Conservation (phyloP, 2,113 vertebrate species). For the Myiagra hebetior region DNA sequence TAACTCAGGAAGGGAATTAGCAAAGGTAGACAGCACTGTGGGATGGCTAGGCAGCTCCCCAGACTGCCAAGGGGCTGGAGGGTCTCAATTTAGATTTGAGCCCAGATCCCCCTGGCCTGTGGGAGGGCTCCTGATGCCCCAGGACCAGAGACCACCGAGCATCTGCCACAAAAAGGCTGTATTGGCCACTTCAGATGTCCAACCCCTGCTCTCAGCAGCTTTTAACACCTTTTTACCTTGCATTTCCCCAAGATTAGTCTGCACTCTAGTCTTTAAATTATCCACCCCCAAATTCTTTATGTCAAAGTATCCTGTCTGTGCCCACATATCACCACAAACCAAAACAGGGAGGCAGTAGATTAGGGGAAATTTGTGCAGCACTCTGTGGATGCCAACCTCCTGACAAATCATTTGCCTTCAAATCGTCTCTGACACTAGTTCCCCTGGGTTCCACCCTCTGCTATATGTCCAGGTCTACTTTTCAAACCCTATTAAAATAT, state of each 20-base stretch:
- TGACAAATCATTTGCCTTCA: not conserved
- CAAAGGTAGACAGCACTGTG: not conserved
- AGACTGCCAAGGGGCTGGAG: not conserved
- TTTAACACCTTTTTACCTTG: not conserved
- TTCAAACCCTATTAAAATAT: not conserved
- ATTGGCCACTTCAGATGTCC: not conserved
- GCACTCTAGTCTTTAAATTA: not conserved
- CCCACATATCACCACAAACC: not conserved
- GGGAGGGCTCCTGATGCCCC: not conserved
- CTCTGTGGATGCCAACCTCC: not conserved
- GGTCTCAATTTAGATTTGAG: not conserved
- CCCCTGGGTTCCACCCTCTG: not conserved
- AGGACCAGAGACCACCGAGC: not conserved
- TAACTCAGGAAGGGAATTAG: not conserved
- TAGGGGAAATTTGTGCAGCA: not conserved
- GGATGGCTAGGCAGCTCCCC: not conserved
- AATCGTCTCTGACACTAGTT: not conserved
- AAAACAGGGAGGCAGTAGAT: not conserved
- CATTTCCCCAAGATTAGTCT: not conserved
- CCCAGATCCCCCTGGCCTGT: not conserved
- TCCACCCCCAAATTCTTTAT: not conserved
- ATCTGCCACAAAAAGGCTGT: not conserved
- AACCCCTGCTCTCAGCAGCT: not conserved
- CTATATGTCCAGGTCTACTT: not conserved
- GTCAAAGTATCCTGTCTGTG: not conserved